Conservation (phyloP, 2,888 invertebrate species). For the Glaucopsyche alexis region DNA sequence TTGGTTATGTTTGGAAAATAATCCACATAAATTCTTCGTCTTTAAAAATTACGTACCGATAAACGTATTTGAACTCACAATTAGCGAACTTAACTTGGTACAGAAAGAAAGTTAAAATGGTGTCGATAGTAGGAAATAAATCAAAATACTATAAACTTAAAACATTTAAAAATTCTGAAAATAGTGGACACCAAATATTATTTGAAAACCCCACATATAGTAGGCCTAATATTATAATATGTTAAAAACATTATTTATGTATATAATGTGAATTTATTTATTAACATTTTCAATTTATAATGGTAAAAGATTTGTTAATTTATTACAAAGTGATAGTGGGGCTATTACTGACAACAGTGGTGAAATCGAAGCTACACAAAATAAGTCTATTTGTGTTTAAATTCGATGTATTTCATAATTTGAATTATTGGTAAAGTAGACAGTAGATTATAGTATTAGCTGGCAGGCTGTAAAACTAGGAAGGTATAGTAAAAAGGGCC, state of each 20-base stretch:
- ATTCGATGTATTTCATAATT: background rate
- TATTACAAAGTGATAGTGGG: slow-evolving; percentile 5
- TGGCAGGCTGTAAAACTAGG: background rate
- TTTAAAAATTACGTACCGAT: background rate
- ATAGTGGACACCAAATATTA: slow-evolving; percentile 12
- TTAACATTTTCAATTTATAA: slow-evolving; percentile 16
- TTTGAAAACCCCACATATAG: slow-evolving; percentile 17
- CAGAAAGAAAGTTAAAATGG: background rate
- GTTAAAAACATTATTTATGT: slow-evolving; percentile 17
- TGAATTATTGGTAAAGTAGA: background rate
- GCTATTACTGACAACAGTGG: background rate
- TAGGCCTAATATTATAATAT: slow-evolving; percentile 16
- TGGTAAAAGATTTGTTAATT: background rate
- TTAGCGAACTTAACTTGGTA: background rate
- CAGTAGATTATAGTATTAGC: background rate
- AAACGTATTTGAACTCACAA: background rate
- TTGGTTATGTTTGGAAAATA: background rate
- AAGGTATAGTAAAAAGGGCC: background rate
- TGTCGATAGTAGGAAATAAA: background rate
- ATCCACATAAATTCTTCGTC: background rate
- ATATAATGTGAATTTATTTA: slow-evolving; percentile 21
- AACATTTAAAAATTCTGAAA: background rate
- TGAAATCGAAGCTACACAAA: background rate
- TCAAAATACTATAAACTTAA: background rate
- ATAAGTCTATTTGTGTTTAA: background rate